These are phyloP conservation scores for Gadopsis bispinosus DNA, from an alignment of 2,797 vertebrate species.

Conservation along the genomic window DNA sequence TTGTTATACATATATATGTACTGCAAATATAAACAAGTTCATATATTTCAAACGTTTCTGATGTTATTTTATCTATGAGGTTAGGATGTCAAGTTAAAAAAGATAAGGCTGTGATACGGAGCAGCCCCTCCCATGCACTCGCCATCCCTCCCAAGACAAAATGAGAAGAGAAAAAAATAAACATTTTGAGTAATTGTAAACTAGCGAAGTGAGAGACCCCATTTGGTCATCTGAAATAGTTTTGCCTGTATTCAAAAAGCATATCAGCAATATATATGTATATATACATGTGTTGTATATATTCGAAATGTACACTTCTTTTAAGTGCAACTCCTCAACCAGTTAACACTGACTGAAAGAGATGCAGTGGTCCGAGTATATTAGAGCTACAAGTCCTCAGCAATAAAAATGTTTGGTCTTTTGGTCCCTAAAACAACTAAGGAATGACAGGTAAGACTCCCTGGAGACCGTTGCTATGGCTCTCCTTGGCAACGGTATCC, in stretches of 20 bases:
- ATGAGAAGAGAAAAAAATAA: slow-evolving; percentile 84
- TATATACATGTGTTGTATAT: slow-evolving; percentile 87
- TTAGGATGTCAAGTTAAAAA: slow-evolving; percentile 88
- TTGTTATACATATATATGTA: slow-evolving; percentile 97
- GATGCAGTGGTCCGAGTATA: slow-evolving; percentile 94
- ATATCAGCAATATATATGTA: slow-evolving; percentile 92
- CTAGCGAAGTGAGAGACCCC: slow-evolving; percentile 86
- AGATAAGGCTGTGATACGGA: slow-evolving; percentile 88
- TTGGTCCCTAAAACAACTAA: slow-evolving; percentile 99
- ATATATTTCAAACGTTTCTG: slow-evolving; percentile 96
- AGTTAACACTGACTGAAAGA: slow-evolving; percentile 90
- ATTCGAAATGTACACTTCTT: slow-evolving; percentile 86
- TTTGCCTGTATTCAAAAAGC: slow-evolving; percentile 97
- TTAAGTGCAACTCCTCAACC: slow-evolving; percentile 93
- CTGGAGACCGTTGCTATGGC: slow-evolving; percentile 90
- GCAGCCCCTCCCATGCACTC: slow-evolving; percentile 87
- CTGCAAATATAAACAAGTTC: slow-evolving; percentile 96
- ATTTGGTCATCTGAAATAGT: slow-evolving; percentile 90
- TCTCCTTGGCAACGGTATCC: slow-evolving; percentile 89
- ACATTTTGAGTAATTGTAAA: slow-evolving; percentile 88
- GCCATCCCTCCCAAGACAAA: slow-evolving; percentile 82
- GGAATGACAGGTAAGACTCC: slow-evolving; percentile 99
- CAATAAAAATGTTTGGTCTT: slow-evolving; percentile 99
- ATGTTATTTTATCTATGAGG: slow-evolving; percentile 93
- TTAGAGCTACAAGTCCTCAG: slow-evolving; percentile 96